Conservation (phyloP, 1,140 invertebrate species). For the Antheraea mylitta region DNA sequence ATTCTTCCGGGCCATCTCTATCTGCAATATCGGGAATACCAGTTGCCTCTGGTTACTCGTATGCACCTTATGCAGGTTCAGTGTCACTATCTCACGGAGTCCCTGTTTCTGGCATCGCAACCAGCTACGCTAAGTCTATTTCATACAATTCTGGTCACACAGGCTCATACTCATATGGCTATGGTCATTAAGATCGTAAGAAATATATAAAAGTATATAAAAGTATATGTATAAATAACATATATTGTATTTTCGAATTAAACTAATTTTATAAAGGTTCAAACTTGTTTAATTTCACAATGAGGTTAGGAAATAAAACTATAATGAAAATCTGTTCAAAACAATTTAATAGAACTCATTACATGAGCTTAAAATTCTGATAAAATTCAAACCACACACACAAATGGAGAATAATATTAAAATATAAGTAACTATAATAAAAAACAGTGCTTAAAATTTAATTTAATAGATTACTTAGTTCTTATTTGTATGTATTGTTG, state of each 20-base stretch:
- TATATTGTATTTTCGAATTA: not conserved
- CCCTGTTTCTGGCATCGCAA: slow-evolving; percentile 12
- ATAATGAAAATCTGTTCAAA: not conserved
- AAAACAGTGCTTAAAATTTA: too few relatives aligned
- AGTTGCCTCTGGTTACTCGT: slow-evolving; percentile 20
- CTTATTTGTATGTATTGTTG: too few relatives aligned
- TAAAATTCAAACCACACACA: not conserved
- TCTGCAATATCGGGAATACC: slow-evolving; percentile 11
- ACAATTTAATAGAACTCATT: not conserved
- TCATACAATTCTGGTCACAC: slow-evolving; percentile 23
- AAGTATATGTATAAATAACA: not conserved
- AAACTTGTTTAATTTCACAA: not conserved
- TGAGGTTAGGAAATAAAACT: not conserved
- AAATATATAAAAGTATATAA: not conserved
- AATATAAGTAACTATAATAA: too few relatives aligned
- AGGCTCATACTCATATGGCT: slow-evolving; percentile 10
- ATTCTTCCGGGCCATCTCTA: not conserved
- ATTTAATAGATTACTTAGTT: too few relatives aligned
- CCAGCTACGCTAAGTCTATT: slow-evolving; percentile 24
- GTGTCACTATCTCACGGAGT: slow-evolving; percentile 19
- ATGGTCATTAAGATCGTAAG: slow-evolving; percentile 16
- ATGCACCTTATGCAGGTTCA: not conserved
- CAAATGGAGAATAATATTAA: not conserved
- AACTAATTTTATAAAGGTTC: not conserved
- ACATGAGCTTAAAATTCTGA: not conserved